Conservation (phyloP, 2,113 vertebrate genomes). For the Vireo altiloquus region DNA sequence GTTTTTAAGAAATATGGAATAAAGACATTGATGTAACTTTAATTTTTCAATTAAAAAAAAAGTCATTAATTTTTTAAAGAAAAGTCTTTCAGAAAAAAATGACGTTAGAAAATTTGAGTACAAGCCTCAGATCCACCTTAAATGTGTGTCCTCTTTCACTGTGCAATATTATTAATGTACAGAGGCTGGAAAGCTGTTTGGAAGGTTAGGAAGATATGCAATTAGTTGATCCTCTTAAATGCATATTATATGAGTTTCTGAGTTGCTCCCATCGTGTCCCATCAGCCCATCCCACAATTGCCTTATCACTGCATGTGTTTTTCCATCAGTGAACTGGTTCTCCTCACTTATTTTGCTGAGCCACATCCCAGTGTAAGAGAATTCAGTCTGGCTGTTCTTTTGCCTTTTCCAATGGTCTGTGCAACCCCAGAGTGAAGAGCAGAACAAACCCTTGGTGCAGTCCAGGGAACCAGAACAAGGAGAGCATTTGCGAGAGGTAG, state of each 20-base stretch:
- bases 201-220: not conserved
- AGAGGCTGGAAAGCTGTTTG: not conserved
- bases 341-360: not conserved
- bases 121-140: not conserved
- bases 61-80: not conserved
- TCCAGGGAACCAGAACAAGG: not conserved
- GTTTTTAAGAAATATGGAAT: not conserved
- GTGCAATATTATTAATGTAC: not conserved
- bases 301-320: not conserved
- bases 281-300: not conserved
- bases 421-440: not conserved
- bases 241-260: not conserved
- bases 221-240: not conserved
- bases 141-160: not conserved
- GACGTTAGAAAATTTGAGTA: not conserved
- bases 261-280: not conserved
- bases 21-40: not conserved
- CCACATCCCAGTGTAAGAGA: accelerated
- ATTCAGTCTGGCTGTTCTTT: not conserved
- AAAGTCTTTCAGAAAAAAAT: not conserved
- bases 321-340: not conserved
- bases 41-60: not conserved
- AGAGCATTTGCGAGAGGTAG: not conserved
- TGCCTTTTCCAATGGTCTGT: accelerated
- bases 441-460: not conserved